Evolutionary conservation across 2,888 invertebrate species (phyloP).

Genomic region (Hesperia comma): DNA sequence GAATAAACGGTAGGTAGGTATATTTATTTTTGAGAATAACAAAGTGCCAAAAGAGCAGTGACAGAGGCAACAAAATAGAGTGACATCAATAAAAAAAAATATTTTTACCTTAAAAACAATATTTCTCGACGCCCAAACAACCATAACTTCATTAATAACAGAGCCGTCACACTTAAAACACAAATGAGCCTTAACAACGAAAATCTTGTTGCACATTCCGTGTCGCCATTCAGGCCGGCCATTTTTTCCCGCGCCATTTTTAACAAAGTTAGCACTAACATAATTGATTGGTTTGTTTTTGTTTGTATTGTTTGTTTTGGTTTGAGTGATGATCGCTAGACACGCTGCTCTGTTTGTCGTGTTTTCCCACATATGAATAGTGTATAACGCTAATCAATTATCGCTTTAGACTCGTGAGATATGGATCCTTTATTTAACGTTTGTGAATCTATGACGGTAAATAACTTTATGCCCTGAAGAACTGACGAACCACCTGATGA

Average conservation of each 20-base stretch:
- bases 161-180: not conserved
- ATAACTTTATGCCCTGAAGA: too few species aligned
- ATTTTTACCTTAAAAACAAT: not conserved
- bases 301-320: conserved; percentile 32
- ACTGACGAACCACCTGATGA: too few species aligned
- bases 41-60: too few species aligned
- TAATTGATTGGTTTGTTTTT: conserved; percentile 39
- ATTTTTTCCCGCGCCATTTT: conserved; percentile 39
- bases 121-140: conserved; percentile 2
- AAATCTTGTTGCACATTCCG: conserved; percentile 64
- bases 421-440: not conserved
- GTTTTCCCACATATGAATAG: conserved; percentile 31
- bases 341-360: conserved; percentile 32
- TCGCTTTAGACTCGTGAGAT: conserved; percentile 7
- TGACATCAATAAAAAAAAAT: too few species aligned
- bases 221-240: conserved; percentile 40
- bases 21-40: too few species aligned
- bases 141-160: conserved; percentile 3
- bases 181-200: conserved; percentile 13
- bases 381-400: conserved; percentile 17
- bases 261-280: conserved; percentile 40
- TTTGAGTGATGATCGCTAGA: conserved; percentile 34
- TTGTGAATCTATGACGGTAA: not conserved
- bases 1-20: too few species aligned
- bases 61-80: too few species aligned